Base-by-base conservation (phyloP, 1,140 invertebrate genomes). In the Atta cephalotes region DNA sequence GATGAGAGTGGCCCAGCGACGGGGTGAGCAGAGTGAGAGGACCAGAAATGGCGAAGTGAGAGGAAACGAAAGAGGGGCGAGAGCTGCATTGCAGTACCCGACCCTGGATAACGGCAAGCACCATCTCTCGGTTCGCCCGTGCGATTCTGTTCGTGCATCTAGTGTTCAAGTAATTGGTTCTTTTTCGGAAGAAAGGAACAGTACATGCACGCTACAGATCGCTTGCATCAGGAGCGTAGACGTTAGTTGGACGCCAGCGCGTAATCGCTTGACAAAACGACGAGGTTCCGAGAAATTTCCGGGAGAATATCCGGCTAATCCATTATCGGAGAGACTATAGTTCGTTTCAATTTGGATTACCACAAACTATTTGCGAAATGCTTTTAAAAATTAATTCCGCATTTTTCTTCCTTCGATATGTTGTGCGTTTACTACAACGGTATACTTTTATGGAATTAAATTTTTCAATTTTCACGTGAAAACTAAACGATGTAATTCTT, bases 51-150 rank as follows among this genome's bases (percentile, higher is more conserved):
- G 80, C 18, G 68, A 82, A 82, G 39, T 39, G 70, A 88, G 82
- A 91, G 21, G 65, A 71, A 68, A 60, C 60, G 87, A 87, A 80
- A 62, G 89, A 89, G 68, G 80, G 80, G 87, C 68, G 77, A 88
- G 82, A 90, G 90, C 90, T 91, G 90, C 90, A 91, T 90, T 91
- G 90, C 90, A 90, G 90, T 91, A 90, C 39, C 89, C 89, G 72
- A 90, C 56, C 84, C 82, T 84, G 78, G 84, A 63, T 88, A 90
- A 91, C 87, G 66, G 63, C 71, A 86, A 88, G 89, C 89, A 85
- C 89, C 89, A 87, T 90, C 89, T 85, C 81, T 87, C 78, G 82
- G 84, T 71, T 53, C 49, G 80, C 63, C 51, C 62, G 66, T 60
- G 88, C 76, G 88, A 87, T 89, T 87, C 72, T 28, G 62, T 39